phyloP scores from a whole-genome alignment of 2,888 invertebrate species.

The Holacanthella duospinosa region DNA sequence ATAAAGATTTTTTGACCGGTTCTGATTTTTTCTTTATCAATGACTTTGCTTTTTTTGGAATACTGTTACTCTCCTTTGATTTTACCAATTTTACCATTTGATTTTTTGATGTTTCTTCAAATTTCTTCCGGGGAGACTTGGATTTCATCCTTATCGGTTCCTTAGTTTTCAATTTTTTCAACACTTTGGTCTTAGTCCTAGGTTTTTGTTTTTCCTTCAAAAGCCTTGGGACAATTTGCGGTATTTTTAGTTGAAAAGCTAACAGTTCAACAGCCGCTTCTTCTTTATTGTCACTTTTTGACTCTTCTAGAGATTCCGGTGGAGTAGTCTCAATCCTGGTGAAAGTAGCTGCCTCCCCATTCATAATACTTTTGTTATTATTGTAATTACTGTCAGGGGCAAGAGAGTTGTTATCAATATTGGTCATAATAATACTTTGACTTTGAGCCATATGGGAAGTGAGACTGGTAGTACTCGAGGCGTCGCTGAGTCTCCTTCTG shows the following conservation, averaged over 20 bases:
- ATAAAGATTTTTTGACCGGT: background rate
- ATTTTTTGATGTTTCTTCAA: slow-evolving; percentile 5
- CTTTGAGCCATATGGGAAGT: no score
- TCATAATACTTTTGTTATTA: background rate
- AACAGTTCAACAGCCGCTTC: background rate
- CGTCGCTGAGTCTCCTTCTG: background rate
- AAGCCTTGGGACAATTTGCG: background rate
- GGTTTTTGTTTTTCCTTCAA: background rate
- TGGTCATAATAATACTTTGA: background rate
- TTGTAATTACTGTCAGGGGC: background rate
- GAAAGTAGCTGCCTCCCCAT: background rate
- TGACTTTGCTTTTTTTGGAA: background rate
- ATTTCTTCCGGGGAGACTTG: background rate
- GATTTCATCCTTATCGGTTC: background rate
- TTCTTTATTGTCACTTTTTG: no score
- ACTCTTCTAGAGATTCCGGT: no score
- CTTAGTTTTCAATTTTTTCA: background rate
- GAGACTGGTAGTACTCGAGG: background rate
- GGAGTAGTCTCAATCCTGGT: no score
- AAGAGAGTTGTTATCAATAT: no score
- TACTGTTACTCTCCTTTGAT: background rate
- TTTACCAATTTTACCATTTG: no score
- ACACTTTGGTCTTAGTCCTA: background rate
- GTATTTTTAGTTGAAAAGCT: slow-evolving; percentile 1
- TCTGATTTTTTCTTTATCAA: background rate